Evolutionary conservation across 2,797 vertebrate genomes (phyloP).

Genomic region (Dipus sagitta): DNA sequence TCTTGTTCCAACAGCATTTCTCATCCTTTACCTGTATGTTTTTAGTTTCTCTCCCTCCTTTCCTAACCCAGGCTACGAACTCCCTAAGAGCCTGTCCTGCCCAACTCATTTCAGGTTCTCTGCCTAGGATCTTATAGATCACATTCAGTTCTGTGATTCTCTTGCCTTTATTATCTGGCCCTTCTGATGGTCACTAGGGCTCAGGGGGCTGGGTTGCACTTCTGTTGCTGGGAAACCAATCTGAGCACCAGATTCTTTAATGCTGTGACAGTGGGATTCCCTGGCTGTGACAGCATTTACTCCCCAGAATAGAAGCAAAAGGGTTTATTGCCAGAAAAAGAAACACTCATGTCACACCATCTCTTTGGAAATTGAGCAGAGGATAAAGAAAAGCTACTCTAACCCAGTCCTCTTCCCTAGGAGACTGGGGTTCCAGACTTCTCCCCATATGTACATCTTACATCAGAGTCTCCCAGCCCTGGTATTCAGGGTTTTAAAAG

Average conservation of each 20-base stretch:
- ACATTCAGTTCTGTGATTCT: conserved; percentile 34
- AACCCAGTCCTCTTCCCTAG: not conserved
- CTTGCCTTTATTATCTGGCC: not conserved
- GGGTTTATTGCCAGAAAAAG: conserved; percentile 75
- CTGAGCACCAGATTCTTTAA: conserved; percentile 58
- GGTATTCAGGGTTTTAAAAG: conserved; percentile 2
- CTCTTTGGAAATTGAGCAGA: conserved; percentile 63
- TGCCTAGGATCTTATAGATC: not conserved
- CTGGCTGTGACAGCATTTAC: conserved; percentile 47
- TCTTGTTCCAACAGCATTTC: not conserved
- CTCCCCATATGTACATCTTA: not conserved
- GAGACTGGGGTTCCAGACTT: not conserved
- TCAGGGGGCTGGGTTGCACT: not conserved
- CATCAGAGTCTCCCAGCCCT: not conserved
- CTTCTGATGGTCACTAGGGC: not conserved
- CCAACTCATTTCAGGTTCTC: not conserved
- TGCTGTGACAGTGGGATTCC: conserved; percentile 62
- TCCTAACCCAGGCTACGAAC: not conserved
- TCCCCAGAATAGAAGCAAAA: conserved; percentile 71
- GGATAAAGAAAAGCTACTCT: conserved; percentile 18
- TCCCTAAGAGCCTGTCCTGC: not conserved
- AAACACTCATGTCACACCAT: conserved; percentile 66
- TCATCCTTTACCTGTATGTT: not conserved
- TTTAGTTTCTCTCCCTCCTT: conserved; percentile 12
- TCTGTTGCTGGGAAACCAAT: conserved; percentile 40